phyloP scores from a whole-genome alignment of 1,140 invertebrate genomes.

The Drosophila sucinea region DNA sequence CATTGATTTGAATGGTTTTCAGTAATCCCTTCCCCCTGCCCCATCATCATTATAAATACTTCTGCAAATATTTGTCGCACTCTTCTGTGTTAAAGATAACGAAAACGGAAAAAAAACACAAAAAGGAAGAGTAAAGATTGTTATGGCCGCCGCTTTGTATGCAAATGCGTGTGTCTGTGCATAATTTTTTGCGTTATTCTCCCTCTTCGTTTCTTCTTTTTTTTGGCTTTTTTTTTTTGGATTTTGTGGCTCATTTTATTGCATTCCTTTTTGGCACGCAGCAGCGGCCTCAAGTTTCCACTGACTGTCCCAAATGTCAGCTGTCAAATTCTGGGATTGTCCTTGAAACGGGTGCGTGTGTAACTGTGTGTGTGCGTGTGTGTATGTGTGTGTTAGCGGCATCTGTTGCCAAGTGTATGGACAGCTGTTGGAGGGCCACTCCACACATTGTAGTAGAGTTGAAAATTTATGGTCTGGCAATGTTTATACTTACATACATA shows the following conservation, averaged over 20 bases:
- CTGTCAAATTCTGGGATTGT: conserved; percentile 47
- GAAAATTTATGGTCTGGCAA: conserved; percentile 47
- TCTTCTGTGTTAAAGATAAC: conserved; percentile 14
- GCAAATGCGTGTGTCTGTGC: conserved; percentile 42
- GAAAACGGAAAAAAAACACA: neutral
- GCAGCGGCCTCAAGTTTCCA: conserved; percentile 31
- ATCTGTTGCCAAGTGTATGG: conserved; percentile 52
- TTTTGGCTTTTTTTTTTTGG: conserved; percentile 22
- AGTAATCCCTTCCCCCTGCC: neutral
- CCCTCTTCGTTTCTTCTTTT: neutral
- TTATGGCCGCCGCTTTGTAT: conserved; percentile 25
- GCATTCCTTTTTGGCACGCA: conserved; percentile 46
- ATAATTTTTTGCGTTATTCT: conserved; percentile 37
- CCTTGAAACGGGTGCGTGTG: conserved; percentile 37
- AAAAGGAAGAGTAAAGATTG: conserved; percentile 12
- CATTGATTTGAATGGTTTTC: conserved; percentile 6
- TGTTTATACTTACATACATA: conserved; percentile 5
- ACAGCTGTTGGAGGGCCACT: conserved; percentile 52
- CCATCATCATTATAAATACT: conserved; percentile 27
- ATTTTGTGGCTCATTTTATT: conserved; percentile 40
- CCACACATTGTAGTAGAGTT: conserved; percentile 25
- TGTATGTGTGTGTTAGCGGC: conserved; percentile 4
- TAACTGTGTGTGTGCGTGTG: neutral
- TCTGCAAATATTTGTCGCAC: conserved; percentile 40
- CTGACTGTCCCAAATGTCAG: conserved; percentile 49